A percentile compares a stretch with the other conserved stretches of the same genome.
These are phyloP conservation scores for Apodemia duryi DNA, from an alignment of 2,888 invertebrate genomes.

Conservation along the genomic window DNA sequence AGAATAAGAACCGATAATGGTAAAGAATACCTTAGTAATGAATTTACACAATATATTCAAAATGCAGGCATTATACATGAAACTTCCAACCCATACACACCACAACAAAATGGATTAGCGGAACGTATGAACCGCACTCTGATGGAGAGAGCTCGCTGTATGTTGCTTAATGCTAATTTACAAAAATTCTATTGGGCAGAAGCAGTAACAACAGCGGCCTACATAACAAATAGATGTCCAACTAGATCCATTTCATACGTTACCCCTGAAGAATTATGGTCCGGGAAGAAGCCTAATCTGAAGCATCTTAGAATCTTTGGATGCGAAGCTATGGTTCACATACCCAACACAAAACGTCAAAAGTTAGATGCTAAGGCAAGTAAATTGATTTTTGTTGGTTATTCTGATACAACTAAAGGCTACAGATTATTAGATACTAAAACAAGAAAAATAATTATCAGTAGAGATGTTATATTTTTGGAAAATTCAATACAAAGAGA, in stretches of 20 bases:
- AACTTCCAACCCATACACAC: constrained; percentile 1
- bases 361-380: no score
- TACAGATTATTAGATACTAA: no score
- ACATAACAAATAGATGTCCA: constrained; percentile 20
- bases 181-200: constrained; percentile 36
- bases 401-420: no score
- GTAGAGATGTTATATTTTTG: no score
- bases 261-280: constrained; percentile 43
- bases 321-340: constrained; percentile 37
- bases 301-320: constrained; percentile 43
- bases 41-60: not conserved
- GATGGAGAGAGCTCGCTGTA: not conserved
- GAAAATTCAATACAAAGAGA: no score
- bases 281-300: constrained; percentile 36
- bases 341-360: constrained; percentile 31
- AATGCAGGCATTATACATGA: no score
- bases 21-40: not conserved
- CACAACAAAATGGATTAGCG: constrained; percentile 2
- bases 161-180: constrained; percentile 11
- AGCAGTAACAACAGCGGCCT: constrained; percentile 30
- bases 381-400: no score
- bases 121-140: not conserved
- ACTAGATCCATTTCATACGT: constrained; percentile 19
- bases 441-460: no score
- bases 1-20: not conserved